Base-by-base conservation (phyloP, 2,888 invertebrate genomes). In the Amaurobius ferox region DNA sequence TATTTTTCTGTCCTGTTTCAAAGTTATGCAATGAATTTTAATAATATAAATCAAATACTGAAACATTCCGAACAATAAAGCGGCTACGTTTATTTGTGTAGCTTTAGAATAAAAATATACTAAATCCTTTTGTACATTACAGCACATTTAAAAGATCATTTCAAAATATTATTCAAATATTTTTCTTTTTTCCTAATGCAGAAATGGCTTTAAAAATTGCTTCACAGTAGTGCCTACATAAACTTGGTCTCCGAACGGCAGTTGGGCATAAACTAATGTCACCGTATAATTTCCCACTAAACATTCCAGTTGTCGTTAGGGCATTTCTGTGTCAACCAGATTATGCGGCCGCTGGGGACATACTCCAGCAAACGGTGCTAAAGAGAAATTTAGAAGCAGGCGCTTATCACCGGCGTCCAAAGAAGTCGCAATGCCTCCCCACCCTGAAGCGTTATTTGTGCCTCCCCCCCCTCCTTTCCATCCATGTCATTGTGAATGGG, bases 251-350 rank as follows among this genome's bases (percentile, higher is more conserved):
- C 55, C 23, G 11, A 55, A 23, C 23, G 55, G 23, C 23, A 55
- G 19, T 55, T 55, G 55, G 5, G 19, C 55, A 55, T 55, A 55
- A 55, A 55, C 55, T 55, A 2, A 55, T 55, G 55, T 55, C 23
- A 55, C 55, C 55, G 55, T 55, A 55, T 55, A 55, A 55, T 55
- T 55, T 55, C 55, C 55, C 55, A 55, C 55, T 23, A 16, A 55
- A 55, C 55, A 55, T 55, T 55, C 55, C 23, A 55, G 55, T 55
- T 55, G 55, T 55, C 55, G 23, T 55, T 55, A 55, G 55, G 16
- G 23, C 55, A 55, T 55, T n/a, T 55, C 55, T 55, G 55, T 55
- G 55, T 55, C 55, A 55, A 55, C 55, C 55, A 55, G 55, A 55
- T 55, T 55, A 55, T 55, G 55, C 55, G 16, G 55, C 55, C 55